phyloP scores from a whole-genome alignment of 2,113 vertebrate genomes.

The Meriones unguiculatus region DNA sequence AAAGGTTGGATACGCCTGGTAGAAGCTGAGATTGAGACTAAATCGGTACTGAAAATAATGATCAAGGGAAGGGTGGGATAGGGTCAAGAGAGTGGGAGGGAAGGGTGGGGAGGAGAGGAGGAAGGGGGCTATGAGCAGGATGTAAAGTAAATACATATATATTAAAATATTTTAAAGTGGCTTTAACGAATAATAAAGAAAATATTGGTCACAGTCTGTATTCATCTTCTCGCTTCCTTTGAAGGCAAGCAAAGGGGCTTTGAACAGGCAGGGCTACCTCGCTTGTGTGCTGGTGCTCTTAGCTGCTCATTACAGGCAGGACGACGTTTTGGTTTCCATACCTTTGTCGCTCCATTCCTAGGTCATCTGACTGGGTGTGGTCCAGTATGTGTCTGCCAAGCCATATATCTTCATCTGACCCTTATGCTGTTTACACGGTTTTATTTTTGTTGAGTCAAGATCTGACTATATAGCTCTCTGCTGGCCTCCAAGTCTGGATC shows the following conservation, averaged over 20 bases:
- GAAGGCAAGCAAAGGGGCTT: neutral
- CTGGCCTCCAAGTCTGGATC: neutral
- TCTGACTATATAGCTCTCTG: neutral
- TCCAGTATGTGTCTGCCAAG: neutral
- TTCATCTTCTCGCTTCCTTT: neutral
- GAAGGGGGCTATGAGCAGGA: no score
- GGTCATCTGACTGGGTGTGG: neutral
- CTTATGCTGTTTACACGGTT: neutral
- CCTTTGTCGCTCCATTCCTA: neutral
- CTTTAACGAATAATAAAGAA: no score
- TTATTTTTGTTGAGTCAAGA: neutral
- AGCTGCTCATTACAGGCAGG: neutral
- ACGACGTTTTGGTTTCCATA: neutral
- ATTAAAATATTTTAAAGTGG: no score
- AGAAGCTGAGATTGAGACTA: neutral
- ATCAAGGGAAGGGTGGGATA: neutral
- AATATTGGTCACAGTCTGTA: neutral
- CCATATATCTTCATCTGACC: neutral
- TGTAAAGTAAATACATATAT: no score
- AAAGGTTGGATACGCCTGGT: neutral
- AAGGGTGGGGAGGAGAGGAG: no score
- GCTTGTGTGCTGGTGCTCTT: neutral
- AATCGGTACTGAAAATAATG: conserved; percentile 3
- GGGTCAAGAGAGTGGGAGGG: no score
- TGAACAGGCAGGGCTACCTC: neutral